A percentile compares a stretch with the other conserved stretches of the same genome.
phyloP scores from a whole-genome alignment of 2,888 invertebrate species.

The Buathra laborator region DNA sequence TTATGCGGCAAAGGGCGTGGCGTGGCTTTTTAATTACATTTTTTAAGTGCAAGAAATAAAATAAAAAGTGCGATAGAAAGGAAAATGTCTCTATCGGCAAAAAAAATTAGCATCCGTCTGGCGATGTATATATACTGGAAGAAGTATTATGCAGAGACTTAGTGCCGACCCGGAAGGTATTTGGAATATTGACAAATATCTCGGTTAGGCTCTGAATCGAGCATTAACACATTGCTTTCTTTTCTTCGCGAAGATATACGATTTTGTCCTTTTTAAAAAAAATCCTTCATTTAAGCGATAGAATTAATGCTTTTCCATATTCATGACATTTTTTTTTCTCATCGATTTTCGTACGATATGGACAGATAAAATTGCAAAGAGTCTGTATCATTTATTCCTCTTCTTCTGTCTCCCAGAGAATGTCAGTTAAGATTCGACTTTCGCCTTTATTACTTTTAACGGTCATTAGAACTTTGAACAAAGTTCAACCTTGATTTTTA shows the following conservation, averaged over 20 bases:
- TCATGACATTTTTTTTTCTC: background rate
- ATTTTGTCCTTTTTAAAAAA: constrained; percentile 16
- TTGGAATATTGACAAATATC: constrained; percentile 40
- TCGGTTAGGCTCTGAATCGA: constrained; percentile 24
- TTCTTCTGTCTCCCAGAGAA: background rate
- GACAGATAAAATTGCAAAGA: background rate
- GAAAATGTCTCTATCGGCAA: background rate
- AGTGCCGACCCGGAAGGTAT: constrained; percentile 23
- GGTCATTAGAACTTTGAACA: background rate
- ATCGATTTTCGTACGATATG: background rate
- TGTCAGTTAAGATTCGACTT: too few relatives aligned
- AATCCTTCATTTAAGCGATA: background rate
- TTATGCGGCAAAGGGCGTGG: background rate
- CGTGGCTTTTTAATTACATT: background rate
- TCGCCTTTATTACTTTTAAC: background rate
- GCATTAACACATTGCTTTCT: constrained; percentile 42
- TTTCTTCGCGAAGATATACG: constrained; percentile 33
- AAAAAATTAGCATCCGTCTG: background rate
- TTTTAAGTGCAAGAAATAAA: background rate
- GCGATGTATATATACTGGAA: background rate
- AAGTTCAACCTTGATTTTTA: background rate
- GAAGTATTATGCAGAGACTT: constrained; percentile 45
- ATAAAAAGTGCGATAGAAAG: background rate
- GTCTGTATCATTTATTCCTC: background rate
- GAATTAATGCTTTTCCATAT: constrained; percentile 30